A percentile compares a stretch with the other conserved stretches of the same genome.
These are phyloP conservation scores for Champsocephalus gunnari DNA, from an alignment of 2,797 vertebrate species.

Conservation along the genomic window DNA sequence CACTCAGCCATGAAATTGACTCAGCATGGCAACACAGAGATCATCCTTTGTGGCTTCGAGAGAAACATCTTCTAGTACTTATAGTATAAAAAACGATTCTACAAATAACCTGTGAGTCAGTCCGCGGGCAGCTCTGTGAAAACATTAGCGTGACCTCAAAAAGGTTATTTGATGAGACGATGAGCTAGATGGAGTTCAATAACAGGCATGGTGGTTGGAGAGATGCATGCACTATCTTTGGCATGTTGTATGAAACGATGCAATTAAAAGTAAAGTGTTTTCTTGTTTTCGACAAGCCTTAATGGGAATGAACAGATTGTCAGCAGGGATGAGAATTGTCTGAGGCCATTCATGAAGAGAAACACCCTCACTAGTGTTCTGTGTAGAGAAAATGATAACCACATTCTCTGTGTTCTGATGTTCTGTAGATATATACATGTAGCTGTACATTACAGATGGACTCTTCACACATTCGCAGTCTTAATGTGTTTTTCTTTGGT, in stretches of 20 bases:
- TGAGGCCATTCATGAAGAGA: neutral
- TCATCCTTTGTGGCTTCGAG: constrained; percentile 35
- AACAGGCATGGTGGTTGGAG: constrained; percentile 19
- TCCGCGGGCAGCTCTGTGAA: constrained; percentile 48
- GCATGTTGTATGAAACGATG: constrained; percentile 28
- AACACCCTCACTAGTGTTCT: neutral
- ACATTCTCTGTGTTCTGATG: neutral
- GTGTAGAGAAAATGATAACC: neutral
- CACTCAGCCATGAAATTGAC: constrained; percentile 8
- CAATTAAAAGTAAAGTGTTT: constrained; percentile 15
- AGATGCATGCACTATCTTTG: constrained; percentile 17
- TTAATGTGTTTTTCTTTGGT: neutral
- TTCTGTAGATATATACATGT: neutral
- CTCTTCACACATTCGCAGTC: neutral
- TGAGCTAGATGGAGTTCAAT: constrained; percentile 37
- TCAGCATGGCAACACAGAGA: constrained; percentile 9
- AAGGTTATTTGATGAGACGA: constrained; percentile 47
- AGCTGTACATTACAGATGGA: neutral
- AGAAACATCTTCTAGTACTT: constrained; percentile 32
- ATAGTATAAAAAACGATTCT: constrained; percentile 50
- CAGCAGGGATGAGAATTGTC: constrained; percentile 10
- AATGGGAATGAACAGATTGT: constrained; percentile 1
- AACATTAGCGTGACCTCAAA: constrained; percentile 66
- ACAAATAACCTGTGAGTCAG: constrained; percentile 62
- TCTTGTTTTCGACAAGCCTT: constrained; percentile 3